These are phyloP conservation scores for Drosophila bifasciata DNA, from an alignment of 1,140 invertebrate species.

Conservation along the genomic window DNA sequence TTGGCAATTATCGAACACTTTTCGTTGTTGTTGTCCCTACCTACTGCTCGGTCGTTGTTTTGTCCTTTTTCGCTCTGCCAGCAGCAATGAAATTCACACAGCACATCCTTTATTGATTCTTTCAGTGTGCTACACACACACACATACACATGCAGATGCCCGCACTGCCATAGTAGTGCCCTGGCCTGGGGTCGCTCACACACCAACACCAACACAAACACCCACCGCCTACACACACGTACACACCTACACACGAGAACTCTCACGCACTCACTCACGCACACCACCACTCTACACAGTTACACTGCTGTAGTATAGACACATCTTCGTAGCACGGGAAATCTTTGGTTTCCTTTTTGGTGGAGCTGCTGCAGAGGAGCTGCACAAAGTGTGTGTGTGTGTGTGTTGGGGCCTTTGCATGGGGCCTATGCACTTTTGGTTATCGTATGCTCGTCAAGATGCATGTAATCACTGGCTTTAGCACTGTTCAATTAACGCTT, in stretches of 20 bases:
- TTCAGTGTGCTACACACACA: slow-evolving; percentile 69
- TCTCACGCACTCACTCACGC: slow-evolving; percentile 49
- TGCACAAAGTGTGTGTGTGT: no score
- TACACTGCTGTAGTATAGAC: slow-evolving; percentile 63
- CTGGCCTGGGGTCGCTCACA: slow-evolving; percentile 51
- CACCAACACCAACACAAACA: slow-evolving; percentile 55
- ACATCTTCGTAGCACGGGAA: slow-evolving; percentile 37
- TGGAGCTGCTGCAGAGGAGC: no score
- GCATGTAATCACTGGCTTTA: no score
- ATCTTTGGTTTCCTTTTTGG: slow-evolving; percentile 2
- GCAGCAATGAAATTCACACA: slow-evolving; percentile 53
- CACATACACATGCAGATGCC: slow-evolving; percentile 34
- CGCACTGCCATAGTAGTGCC: slow-evolving; percentile 26
- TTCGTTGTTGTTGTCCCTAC: slow-evolving; percentile 8
- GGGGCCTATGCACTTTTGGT: no score
- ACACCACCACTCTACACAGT: slow-evolving; percentile 50
- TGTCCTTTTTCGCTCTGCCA: slow-evolving; percentile 39
- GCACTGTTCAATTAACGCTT: slow-evolving; percentile 16
- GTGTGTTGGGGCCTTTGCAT: no score
- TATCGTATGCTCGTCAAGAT: no score
- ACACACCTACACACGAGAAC: slow-evolving; percentile 47
- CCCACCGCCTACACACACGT: slow-evolving; percentile 40
- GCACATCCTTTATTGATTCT: slow-evolving; percentile 82
- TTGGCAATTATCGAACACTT: background rate
- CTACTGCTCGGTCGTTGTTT: slow-evolving; percentile 36